phyloP scores from a whole-genome alignment of 92 coral and sea anemone genomes.

The Palythoa heliodiscus region DNA sequence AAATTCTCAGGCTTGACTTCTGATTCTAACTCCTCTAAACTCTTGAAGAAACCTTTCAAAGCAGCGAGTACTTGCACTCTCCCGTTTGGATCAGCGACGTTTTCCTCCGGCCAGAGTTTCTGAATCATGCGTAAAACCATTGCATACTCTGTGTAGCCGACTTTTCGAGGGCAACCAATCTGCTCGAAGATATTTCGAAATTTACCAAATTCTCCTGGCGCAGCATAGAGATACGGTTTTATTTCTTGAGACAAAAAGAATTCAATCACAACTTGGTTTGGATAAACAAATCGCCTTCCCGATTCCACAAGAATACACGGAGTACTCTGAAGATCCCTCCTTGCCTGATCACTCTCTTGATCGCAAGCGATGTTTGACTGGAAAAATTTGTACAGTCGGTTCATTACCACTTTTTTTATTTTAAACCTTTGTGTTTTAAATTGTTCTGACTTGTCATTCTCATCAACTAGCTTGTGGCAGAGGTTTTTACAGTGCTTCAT shows the following conservation, averaged over 20 bases:
- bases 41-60: too few species aligned
- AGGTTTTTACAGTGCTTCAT: slow-evolving; percentile 63
- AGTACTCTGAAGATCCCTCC: too few species aligned
- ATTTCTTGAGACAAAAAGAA: slow-evolving; percentile 50
- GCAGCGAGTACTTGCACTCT: slow-evolving; percentile 14
- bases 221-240: slow-evolving; percentile 65
- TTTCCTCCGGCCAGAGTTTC: slow-evolving; percentile 28
- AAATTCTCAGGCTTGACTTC: too few species aligned
- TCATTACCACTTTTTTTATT: slow-evolving; percentile 52
- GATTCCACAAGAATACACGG: slow-evolving; percentile 45
- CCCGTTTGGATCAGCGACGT: slow-evolving; percentile 53
- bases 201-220: slow-evolving; percentile 55
- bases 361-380: slow-evolving; percentile 47
- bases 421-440: background rate
- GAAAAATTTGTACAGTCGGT: slow-evolving; percentile 61
- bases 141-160: slow-evolving; percentile 60
- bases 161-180: slow-evolving; percentile 63
- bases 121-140: slow-evolving; percentile 60
- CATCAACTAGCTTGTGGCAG: slow-evolving; percentile 32
- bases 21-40: too few species aligned
- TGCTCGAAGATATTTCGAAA: slow-evolving; percentile 51
- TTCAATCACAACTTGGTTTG: slow-evolving; percentile 63
- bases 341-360: background rate
- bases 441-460: slow-evolving; percentile 26
- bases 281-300: slow-evolving; percentile 59